Conservation (phyloP, 2,797 vertebrate species). For the Pachyuromys duprasi region DNA sequence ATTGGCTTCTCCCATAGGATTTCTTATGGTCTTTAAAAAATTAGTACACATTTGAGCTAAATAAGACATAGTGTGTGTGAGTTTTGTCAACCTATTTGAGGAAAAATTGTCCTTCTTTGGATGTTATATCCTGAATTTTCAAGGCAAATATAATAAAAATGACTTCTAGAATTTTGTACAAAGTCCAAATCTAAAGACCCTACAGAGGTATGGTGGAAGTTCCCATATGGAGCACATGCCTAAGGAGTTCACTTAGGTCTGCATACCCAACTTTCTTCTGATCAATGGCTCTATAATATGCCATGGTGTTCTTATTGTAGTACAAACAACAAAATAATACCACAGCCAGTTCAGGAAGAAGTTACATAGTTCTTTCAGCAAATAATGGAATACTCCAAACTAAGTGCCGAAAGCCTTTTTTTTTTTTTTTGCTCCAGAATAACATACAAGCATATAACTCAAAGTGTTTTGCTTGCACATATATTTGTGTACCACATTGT, state of each 20-base stretch:
- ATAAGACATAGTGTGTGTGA: neutral
- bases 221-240: neutral
- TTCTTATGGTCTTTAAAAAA: neutral
- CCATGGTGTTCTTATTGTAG: neutral
- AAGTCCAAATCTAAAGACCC: neutral
- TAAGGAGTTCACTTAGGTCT: neutral
- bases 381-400: neutral
- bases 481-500: too few species aligned
- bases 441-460: neutral
- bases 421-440: slow-evolving; percentile 24
- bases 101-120: neutral
- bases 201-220: neutral
- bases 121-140: neutral
- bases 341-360: neutral
- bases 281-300: neutral
- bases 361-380: slow-evolving; percentile 12
- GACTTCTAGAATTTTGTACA: neutral
- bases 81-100: slow-evolving; percentile 19
- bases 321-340: neutral
- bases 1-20: neutral
- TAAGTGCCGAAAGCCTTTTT: neutral
- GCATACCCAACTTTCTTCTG: neutral
- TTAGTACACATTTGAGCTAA: neutral
- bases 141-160: neutral
- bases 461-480: neutral